These are phyloP conservation scores for Halictus ligatus DNA, from an alignment of 2,888 invertebrate genomes.

Conservation along the genomic window DNA sequence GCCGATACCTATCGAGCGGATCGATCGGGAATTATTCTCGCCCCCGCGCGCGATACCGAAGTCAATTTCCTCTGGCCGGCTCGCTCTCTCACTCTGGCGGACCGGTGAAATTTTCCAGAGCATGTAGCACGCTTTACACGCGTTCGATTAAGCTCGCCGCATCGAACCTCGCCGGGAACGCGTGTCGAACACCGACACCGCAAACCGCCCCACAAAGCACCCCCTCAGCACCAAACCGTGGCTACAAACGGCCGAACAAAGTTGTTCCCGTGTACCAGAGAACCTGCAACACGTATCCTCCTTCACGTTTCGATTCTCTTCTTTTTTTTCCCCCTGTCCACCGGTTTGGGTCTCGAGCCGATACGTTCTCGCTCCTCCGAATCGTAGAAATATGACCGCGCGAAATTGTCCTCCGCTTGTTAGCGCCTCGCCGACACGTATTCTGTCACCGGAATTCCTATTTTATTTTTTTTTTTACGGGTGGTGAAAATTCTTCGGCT, in stretches of 20 bases:
- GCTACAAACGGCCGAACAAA: constrained; percentile 31
- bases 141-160: constrained; percentile 46
- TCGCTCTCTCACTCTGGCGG: neutral
- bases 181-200: constrained; percentile 25
- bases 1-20: constrained; percentile 12
- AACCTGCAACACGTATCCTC: neutral
- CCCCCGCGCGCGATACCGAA: constrained; percentile 18
- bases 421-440: neutral
- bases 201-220: neutral
- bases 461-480: neutral
- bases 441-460: neutral
- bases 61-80: constrained; percentile 25
- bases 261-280: constrained; percentile 23
- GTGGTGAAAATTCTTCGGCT: neutral
- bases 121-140: constrained; percentile 34
- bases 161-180: constrained; percentile 26
- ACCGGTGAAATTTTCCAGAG: constrained; percentile 35
- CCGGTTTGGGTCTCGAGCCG: neutral
- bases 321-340: neutral
- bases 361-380: neutral
- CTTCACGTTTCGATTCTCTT: neutral
- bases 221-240: neutral
- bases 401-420: neutral
- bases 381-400: neutral
- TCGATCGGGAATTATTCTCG: constrained; percentile 50